These are phyloP conservation scores for Hylyphantes graminicola DNA, from an alignment of 1,140 invertebrate species.

Conservation along the genomic window DNA sequence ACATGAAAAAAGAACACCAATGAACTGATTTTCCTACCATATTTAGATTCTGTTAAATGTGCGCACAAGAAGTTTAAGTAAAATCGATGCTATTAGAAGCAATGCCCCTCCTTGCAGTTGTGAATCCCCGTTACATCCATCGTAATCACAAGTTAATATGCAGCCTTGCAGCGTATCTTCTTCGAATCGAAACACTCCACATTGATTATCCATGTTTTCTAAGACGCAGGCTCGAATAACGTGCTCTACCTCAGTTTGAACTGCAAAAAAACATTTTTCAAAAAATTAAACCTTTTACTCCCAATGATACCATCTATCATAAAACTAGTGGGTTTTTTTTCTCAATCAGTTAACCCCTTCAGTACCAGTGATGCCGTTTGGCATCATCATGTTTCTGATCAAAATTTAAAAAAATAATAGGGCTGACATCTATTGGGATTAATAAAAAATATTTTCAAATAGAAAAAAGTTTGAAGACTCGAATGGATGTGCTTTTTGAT, in stretches of 20 bases:
- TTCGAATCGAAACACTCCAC: slow-evolving; percentile 71
- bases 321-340: too few species aligned
- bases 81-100: neutral
- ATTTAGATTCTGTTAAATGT: neutral
- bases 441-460: too few species aligned
- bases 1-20: too few species aligned
- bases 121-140: slow-evolving; percentile 70
- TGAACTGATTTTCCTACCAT: too few species aligned
- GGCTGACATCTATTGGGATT: too few species aligned
- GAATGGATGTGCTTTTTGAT: too few species aligned
- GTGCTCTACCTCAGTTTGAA: slow-evolving; percentile 66
- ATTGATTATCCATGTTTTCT: slow-evolving; percentile 73
- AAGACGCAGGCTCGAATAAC: slow-evolving; percentile 72
- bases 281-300: neutral
- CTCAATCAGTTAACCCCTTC: too few species aligned
- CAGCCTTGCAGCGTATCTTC: slow-evolving; percentile 67
- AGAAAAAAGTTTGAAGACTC: too few species aligned
- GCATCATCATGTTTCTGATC: too few species aligned
- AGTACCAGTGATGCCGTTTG: too few species aligned
- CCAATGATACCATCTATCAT: too few species aligned
- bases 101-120: slow-evolving; percentile 11
- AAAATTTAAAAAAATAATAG: too few species aligned
- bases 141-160: slow-evolving; percentile 71
- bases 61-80: neutral
- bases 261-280: slow-evolving; percentile 60